phyloP scores from a whole-genome alignment of 2,888 invertebrate genomes.

The Zaprionus obscuricornis region DNA sequence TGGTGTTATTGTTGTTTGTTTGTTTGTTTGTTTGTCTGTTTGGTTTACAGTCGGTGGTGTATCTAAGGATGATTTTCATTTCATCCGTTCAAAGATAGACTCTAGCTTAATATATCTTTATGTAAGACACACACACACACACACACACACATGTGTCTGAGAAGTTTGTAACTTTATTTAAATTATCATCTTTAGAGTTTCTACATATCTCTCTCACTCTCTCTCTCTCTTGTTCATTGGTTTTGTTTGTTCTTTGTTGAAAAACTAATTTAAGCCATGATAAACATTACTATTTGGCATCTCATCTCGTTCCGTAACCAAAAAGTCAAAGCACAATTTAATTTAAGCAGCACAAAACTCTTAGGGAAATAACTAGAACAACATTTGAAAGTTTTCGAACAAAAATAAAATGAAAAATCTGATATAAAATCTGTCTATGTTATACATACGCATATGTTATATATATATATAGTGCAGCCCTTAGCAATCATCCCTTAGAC shows the following conservation, averaged over 20 bases:
- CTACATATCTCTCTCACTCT: too few relatives aligned
- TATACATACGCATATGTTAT: too few relatives aligned
- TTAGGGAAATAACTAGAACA: too few relatives aligned
- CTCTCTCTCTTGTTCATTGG: background rate
- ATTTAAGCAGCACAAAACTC: background rate
- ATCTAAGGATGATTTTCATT: slow-evolving; percentile 29
- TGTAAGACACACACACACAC: background rate
- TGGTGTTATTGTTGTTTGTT: slow-evolving; percentile 47
- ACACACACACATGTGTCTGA: slow-evolving; percentile 25
- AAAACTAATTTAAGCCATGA: slow-evolving; percentile 41
- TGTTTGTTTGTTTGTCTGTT: slow-evolving; percentile 25
- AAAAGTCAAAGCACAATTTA: background rate
- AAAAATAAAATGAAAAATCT: too few relatives aligned
- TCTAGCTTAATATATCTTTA: slow-evolving; percentile 36
- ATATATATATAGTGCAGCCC: too few relatives aligned
- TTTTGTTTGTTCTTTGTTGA: slow-evolving; percentile 11
- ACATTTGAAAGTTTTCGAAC: too few relatives aligned
- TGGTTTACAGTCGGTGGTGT: slow-evolving; percentile 34
- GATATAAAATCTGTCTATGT: too few relatives aligned
- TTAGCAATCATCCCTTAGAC: slow-evolving; percentile 6
- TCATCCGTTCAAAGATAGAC: slow-evolving; percentile 11
- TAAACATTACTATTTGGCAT: background rate
- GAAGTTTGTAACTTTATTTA: slow-evolving; percentile 67
- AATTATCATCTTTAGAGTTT: slow-evolving; percentile 45
- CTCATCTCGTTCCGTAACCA: background rate